A percentile compares a stretch with the other conserved stretches of the same genome.
Conservation (phyloP, 2,797 vertebrate genomes). For the Acanthurus leucopareius region DNA sequence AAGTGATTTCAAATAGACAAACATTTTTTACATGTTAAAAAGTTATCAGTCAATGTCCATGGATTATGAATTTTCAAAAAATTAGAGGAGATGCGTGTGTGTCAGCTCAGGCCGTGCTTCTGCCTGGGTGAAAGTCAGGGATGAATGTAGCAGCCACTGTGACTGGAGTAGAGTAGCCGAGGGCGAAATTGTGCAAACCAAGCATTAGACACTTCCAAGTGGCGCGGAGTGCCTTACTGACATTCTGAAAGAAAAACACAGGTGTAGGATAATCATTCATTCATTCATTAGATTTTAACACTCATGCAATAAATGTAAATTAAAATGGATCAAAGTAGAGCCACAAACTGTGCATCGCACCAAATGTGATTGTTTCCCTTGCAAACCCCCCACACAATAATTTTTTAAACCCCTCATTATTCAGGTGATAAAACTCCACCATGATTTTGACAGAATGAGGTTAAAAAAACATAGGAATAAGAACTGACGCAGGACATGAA, state of each 20-base stretch:
- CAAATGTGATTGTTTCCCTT: neutral
- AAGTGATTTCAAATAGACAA: slow-evolving; percentile 26
- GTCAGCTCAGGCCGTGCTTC: slow-evolving; percentile 64
- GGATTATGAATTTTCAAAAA: neutral
- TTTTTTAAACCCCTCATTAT: neutral
- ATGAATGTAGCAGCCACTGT: slow-evolving; percentile 84
- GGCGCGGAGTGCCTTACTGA: slow-evolving; percentile 89
- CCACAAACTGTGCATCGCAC: no score
- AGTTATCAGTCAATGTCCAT: slow-evolving; percentile 6
- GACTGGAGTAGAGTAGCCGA: slow-evolving; percentile 88
- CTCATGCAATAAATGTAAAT: neutral
- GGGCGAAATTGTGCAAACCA: slow-evolving; percentile 90
- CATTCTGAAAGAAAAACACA: slow-evolving; percentile 85
- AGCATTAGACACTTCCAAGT: slow-evolving; percentile 93
- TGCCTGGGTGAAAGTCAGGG: slow-evolving; percentile 77
- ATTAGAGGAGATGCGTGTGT: neutral
- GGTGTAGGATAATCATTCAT: neutral
- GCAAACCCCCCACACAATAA: neutral
- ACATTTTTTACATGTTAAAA: slow-evolving; percentile 4
- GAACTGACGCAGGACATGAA: neutral
- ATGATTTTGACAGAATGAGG: slow-evolving; percentile 24
- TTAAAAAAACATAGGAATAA: neutral
- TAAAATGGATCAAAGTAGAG: no score
- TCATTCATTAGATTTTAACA: neutral
- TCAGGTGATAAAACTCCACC: neutral